Percentiles rank a stretch among this genome's conserved stretches.
phyloP scores from a whole-genome alignment of 1,140 invertebrate species.

The Tetramorium alpestre region DNA sequence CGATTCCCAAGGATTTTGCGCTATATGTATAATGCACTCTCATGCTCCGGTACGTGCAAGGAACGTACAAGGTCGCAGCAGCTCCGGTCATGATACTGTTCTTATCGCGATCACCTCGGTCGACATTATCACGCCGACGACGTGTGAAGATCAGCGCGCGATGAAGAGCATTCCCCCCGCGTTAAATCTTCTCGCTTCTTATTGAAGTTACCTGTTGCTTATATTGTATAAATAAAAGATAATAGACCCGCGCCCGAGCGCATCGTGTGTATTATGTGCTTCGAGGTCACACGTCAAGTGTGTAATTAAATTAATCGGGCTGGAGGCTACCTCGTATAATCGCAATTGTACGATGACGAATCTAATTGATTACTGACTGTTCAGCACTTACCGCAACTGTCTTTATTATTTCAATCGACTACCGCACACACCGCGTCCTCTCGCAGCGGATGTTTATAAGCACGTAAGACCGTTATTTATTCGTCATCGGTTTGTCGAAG shows the following conservation, averaged over 20 bases:
- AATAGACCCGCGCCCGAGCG: background rate
- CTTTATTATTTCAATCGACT: slow-evolving; percentile 18
- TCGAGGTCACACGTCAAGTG: slow-evolving; percentile 10
- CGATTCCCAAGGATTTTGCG: slow-evolving; percentile 33
- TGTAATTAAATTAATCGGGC: slow-evolving; percentile 55
- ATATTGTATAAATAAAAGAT: slow-evolving; percentile 54
- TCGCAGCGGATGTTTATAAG: background rate
- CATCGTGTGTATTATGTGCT: slow-evolving; percentile 5
- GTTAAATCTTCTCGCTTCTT: background rate
- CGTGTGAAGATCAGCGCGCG: slow-evolving; percentile 27
- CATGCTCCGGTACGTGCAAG: slow-evolving; percentile 30
- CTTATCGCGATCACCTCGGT: slow-evolving; percentile 55
- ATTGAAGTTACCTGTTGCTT: slow-evolving; percentile 32
- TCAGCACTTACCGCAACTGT: background rate
- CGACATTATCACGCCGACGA: slow-evolving; percentile 34
- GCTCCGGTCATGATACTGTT: slow-evolving; percentile 42
- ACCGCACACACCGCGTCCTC: background rate
- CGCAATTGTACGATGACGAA: slow-evolving; percentile 71
- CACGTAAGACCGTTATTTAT: background rate
- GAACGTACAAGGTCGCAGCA: slow-evolving; percentile 28
- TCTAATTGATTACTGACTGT: slow-evolving; percentile 39
- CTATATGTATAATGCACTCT: slow-evolving; percentile 32
- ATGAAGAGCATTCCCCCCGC: background rate
- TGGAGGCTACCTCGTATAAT: slow-evolving; percentile 47
- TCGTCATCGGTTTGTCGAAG: background rate